phyloP scores from a whole-genome alignment of 1,140 invertebrate genomes.

The Ladona fulva region DNA sequence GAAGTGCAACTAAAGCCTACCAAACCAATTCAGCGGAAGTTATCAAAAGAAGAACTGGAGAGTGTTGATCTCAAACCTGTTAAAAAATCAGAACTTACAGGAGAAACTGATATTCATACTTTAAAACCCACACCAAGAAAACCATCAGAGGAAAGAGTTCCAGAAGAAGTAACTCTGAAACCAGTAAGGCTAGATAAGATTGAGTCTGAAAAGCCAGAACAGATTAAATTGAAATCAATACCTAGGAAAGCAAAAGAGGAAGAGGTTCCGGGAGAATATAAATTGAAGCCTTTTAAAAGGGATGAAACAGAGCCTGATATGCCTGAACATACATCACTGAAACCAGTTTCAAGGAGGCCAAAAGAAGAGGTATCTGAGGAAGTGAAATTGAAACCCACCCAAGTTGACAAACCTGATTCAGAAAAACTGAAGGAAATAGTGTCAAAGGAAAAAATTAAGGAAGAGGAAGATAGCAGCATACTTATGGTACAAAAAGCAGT shows the following conservation, averaged over 20 bases:
- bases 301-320: neutral
- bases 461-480: too few species aligned
- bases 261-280: conserved; percentile 20
- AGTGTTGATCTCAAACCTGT: conserved; percentile 18
- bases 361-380: conserved; percentile 25
- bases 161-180: neutral
- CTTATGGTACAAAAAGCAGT: too few species aligned
- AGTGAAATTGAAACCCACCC: conserved; percentile 11
- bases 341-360: neutral
- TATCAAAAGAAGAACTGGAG: conserved; percentile 18
- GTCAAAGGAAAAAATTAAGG: neutral
- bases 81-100: neutral
- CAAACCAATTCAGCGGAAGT: conserved; percentile 30
- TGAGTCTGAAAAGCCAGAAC: conserved; percentile 8
- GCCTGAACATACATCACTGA: neutral
- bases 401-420: neutral
- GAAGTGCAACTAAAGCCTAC: conserved; percentile 43
- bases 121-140: neutral
- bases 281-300: neutral
- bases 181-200: neutral
- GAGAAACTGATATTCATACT: neutral
- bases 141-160: neutral
- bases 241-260: neutral
- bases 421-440: too few species aligned
- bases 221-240: neutral